These are phyloP conservation scores for Drosophila serrata DNA, from an alignment of 1,140 invertebrate genomes.

Conservation along the genomic window DNA sequence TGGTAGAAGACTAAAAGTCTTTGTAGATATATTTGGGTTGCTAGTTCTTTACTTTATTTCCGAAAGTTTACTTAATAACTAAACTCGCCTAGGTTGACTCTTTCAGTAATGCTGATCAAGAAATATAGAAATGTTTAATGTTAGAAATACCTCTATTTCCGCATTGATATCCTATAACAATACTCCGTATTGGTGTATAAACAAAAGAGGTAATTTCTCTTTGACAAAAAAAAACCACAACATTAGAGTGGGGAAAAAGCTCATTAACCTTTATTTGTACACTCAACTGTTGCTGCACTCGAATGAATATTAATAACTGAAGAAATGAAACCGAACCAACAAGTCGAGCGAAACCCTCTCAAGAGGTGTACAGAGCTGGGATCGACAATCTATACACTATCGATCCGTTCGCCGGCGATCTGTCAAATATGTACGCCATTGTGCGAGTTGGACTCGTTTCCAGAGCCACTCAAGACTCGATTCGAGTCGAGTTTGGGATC, in stretches of 20 bases:
- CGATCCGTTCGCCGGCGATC: constrained; percentile 57
- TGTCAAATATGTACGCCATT: constrained; percentile 74
- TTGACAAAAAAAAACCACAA: constrained; percentile 30
- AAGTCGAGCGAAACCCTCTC: constrained; percentile 35
- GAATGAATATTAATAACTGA: constrained; percentile 38
- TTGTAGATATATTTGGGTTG: too few relatives aligned
- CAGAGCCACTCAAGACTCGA: constrained; percentile 46
- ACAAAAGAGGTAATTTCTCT: constrained; percentile 19
- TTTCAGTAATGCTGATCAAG: neutral
- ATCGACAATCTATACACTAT: constrained; percentile 32
- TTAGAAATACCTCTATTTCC: too few relatives aligned
- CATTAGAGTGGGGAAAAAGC: constrained; percentile 51
- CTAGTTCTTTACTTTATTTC: too few relatives aligned
- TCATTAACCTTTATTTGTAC: constrained; percentile 77
- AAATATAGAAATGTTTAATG: neutral
- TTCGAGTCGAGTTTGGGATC: constrained; percentile 27
- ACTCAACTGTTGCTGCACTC: constrained; percentile 55
- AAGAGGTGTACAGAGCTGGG: constrained; percentile 38
- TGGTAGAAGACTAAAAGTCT: too few relatives aligned
- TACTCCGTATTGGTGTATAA: neutral
- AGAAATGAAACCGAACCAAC: constrained; percentile 38
- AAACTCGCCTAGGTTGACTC: neutral
- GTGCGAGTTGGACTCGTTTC: constrained; percentile 58
- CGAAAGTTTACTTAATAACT: neutral
- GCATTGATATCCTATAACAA: too few relatives aligned